Evolutionary conservation across 2,888 invertebrate species (phyloP), one percentile per base, ranked within the genome.

Genomic region (Acrobasis repandana): DNA sequence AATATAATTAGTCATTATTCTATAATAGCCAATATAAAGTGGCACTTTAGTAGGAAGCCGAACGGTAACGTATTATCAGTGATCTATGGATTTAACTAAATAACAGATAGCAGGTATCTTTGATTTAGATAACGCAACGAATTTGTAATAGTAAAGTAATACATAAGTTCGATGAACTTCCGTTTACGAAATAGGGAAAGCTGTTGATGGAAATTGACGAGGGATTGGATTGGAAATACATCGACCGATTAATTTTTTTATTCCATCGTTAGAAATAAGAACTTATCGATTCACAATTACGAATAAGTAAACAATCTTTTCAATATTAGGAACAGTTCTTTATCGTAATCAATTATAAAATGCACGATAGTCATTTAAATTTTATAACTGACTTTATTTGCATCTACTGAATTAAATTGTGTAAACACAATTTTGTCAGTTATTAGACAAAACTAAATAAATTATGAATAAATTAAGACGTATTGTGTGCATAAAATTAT

Each of bases 161-260:
- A 68, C 71, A 72, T 71, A 79, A 82, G 90, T 90, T 90, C 89
- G 81, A 83, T 86, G 90, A 90, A 90, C 90, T 88, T 87, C 80
- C 79, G 85, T 83, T 86, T 76, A 79, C 76, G 74, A 83, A 85
- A 84, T 76, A 74, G 77, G 81, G 80, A 85, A 87, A 88, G 78
- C 78, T 77, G 74, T 74, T 75, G 79, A 73, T 74, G 77, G 78
- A 79, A 77, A 79, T 72, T 67, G 43, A 43, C n/a, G 43, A 14
- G 43, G 62, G 9, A 49, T 65, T 66, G 46, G 46, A 46, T 58
- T 63, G 62, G 14, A 43, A 38, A 11, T 6, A 9, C 28, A 28
- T 28, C 4, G 28, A 28, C 28, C 28, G 28, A 5, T n/a, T 28
- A 28, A 5, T 28, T 28, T 28, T 28, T 28, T 6, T 28, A 28